Evolutionary conservation across 2,888 invertebrate species (phyloP).

Genomic region (Agriopis marginaria): DNA sequence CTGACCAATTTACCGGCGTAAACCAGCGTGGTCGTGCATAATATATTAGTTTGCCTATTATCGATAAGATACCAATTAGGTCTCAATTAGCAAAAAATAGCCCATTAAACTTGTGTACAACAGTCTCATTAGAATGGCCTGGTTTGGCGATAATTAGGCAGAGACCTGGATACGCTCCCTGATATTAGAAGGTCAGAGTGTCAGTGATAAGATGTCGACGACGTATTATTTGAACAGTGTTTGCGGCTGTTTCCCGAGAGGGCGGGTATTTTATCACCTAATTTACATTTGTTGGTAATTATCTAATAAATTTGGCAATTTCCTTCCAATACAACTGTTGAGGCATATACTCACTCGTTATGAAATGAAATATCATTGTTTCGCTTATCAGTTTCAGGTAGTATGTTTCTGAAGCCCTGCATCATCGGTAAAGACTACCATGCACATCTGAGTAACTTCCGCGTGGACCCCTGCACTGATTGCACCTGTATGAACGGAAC

Average conservation of each 20-base stretch:
- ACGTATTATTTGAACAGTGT: slow-evolving; percentile 16
- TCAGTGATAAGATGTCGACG: slow-evolving; percentile 26
- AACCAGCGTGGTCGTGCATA: slow-evolving; percentile 9
- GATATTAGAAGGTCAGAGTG: slow-evolving; percentile 38
- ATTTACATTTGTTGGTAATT: background rate
- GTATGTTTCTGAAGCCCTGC: slow-evolving; percentile 84
- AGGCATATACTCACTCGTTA: background rate
- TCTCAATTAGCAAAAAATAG: slow-evolving; percentile 33
- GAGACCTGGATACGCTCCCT: slow-evolving; percentile 26
- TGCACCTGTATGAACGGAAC: slow-evolving; percentile 94
- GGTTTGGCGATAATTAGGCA: slow-evolving; percentile 30
- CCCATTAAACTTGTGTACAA: slow-evolving; percentile 28
- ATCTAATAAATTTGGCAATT: slow-evolving; percentile 8
- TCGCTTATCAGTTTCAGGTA: slow-evolving; percentile 65
- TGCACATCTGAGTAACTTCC: slow-evolving; percentile 87
- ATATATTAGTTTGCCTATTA: slow-evolving; percentile 18
- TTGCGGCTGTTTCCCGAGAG: slow-evolving; percentile 7
- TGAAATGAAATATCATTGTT: background rate
- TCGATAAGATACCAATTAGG: slow-evolving; percentile 28
- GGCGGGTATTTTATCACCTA: slow-evolving; percentile 10
- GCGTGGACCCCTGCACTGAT: slow-evolving; percentile 92
- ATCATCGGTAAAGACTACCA: slow-evolving; percentile 90
- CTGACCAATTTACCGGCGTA: background rate
- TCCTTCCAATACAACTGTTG: background rate
- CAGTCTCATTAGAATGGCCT: slow-evolving; percentile 35